Evolutionary conservation across 2,797 vertebrate species (phyloP).

Genomic region (Centropyge bicolor): DNA sequence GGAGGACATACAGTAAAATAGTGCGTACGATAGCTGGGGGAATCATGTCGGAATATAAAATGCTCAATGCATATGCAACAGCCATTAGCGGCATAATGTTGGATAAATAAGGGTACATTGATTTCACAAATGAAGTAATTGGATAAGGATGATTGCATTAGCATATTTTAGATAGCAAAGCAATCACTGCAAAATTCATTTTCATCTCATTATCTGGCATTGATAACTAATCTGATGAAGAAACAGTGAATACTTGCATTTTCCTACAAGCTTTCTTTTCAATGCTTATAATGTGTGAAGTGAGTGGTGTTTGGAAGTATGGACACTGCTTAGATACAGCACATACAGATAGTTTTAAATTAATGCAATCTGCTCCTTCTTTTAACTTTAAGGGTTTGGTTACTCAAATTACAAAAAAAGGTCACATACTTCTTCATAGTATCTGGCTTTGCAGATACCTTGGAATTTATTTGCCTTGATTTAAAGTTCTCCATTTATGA

Average conservation of each 20-base stretch:
- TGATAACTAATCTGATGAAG: constrained; percentile 62
- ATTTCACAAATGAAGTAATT: constrained; percentile 78
- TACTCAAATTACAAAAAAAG: neutral
- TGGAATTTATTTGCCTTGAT: neutral
- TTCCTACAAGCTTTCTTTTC: neutral
- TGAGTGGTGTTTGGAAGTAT: neutral
- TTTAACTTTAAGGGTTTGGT: neutral
- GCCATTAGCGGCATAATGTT: constrained; percentile 70
- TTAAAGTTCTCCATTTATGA: neutral
- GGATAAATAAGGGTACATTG: constrained; percentile 72
- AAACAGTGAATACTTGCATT: constrained; percentile 34
- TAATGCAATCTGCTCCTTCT: neutral
- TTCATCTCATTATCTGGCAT: constrained; percentile 70
- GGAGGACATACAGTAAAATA: constrained; percentile 51
- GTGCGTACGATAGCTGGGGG: constrained; percentile 48
- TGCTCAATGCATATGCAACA: constrained; percentile 63
- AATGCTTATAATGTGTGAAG: neutral
- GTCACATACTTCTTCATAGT: neutral
- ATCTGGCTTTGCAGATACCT: neutral
- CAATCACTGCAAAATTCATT: constrained; percentile 64
- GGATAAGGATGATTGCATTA: constrained; percentile 79
- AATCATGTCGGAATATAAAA: constrained; percentile 50
- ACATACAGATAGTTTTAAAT: neutral
- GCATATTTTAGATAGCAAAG: constrained; percentile 69
- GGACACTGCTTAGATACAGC: neutral